A percentile compares a stretch with the other conserved stretches of the same genome.
Evolutionary conservation across 2,888 invertebrate genomes (phyloP).

Genomic region (Trissoscelio sp.): DNA sequence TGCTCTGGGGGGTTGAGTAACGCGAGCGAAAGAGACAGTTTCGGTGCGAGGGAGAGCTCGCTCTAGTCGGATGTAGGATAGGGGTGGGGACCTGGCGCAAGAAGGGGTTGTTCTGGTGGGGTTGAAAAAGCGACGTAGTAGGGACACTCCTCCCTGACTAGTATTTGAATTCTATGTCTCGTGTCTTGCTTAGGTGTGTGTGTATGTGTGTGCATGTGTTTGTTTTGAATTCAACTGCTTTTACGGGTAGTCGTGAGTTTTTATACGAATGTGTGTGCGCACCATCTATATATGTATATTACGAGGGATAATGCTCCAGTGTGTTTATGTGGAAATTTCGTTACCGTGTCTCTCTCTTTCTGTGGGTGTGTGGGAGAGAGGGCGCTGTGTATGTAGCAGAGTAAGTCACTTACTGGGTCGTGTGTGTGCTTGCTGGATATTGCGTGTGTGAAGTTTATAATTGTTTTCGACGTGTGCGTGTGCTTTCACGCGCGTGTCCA

Average conservation of each 20-base stretch:
- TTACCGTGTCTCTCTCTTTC: conserved; percentile 44
- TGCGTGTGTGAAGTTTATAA: conserved; percentile 39
- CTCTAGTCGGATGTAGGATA: conserved; percentile 57
- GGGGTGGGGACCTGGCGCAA: conserved; percentile 51
- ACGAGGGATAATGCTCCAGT: conserved; percentile 59
- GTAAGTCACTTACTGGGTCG: conserved; percentile 47
- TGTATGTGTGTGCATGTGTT: conserved; percentile 1
- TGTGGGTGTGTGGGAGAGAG: neutral
- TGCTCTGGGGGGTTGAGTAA: conserved; percentile 74
- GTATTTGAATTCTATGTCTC: conserved; percentile 45
- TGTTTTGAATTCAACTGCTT: conserved; percentile 42
- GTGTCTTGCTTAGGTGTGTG: conserved; percentile 32
- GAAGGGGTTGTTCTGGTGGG: conserved; percentile 48
- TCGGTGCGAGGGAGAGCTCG: conserved; percentile 36
- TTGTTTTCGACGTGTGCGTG: conserved; percentile 52
- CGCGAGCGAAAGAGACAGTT: conserved; percentile 61
- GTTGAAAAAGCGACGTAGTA: conserved; percentile 56
- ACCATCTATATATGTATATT: conserved; percentile 44
- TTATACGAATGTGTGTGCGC: conserved; percentile 5
- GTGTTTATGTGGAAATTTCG: conserved; percentile 62
- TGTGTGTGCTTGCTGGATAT: conserved; percentile 1
- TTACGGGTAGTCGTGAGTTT: conserved; percentile 47
- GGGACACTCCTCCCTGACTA: conserved; percentile 34
- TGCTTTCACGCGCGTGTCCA: conserved; percentile 39
- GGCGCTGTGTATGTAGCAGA: neutral